Percentiles rank a stretch among this genome's conserved stretches.
These are phyloP conservation scores for Drosophila miranda DNA, from an alignment of 1,140 invertebrate genomes.

Conservation along the genomic window DNA sequence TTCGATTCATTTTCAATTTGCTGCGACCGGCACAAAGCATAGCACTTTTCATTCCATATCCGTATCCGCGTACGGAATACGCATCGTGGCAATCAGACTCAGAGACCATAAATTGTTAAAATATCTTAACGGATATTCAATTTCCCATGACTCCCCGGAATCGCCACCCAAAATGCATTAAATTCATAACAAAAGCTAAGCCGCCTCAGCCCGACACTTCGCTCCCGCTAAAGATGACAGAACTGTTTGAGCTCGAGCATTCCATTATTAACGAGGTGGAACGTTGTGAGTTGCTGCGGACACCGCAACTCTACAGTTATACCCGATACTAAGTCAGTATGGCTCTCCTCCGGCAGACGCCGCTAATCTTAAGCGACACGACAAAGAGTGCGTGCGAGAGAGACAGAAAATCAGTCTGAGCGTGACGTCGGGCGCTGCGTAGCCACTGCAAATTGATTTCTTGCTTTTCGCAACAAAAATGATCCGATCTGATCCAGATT, in stretches of 20 bases:
- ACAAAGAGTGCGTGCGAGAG: too few relatives aligned
- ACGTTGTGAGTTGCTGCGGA: too few relatives aligned
- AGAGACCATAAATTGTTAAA: constrained; percentile 74
- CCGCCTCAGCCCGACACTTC: constrained; percentile 30
- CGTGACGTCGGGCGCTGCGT: too few relatives aligned
- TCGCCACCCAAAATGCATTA: constrained; percentile 35
- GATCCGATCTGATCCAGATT: too few relatives aligned
- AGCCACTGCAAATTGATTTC: too few relatives aligned
- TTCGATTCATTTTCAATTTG: constrained; percentile 62
- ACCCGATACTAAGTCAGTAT: too few relatives aligned
- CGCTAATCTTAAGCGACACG: too few relatives aligned
- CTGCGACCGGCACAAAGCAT: constrained; percentile 44
- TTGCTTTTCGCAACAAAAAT: too few relatives aligned
- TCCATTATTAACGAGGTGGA: constrained; percentile 58
- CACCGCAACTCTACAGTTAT: too few relatives aligned
- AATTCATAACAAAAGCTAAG: constrained; percentile 55
- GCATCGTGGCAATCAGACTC: constrained; percentile 58
- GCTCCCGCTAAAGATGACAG: constrained; percentile 14
- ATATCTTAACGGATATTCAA: constrained; percentile 79
- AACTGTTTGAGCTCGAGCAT: constrained; percentile 32
- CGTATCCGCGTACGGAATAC: constrained; percentile 20
- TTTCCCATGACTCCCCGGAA: constrained; percentile 41
- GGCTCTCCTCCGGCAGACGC: too few relatives aligned
- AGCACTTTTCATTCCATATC: constrained; percentile 33
- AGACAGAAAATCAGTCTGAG: too few relatives aligned